phyloP scores from a whole-genome alignment of 2,888 invertebrate species.

The Matsumyia berberina region DNA sequence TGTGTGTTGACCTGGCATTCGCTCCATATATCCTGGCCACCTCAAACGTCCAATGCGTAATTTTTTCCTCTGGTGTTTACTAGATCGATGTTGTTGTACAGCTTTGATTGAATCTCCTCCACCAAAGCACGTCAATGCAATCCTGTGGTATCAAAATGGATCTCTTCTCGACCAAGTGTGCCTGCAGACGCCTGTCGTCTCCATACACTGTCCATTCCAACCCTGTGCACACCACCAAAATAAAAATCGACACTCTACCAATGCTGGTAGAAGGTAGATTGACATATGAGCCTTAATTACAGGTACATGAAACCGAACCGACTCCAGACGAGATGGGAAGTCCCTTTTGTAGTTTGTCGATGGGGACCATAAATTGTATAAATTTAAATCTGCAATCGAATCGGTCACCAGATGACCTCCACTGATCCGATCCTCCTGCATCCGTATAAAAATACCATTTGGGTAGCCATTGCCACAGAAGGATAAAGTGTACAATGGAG shows the following conservation, averaged over 20 bases:
- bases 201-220: neutral
- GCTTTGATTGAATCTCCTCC: too few relatives aligned
- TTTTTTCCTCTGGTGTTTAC: too few relatives aligned
- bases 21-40: too few relatives aligned
- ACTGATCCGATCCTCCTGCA: slow-evolving; percentile 36
- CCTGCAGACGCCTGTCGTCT: too few relatives aligned
- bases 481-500: too few relatives aligned
- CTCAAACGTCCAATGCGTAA: too few relatives aligned
- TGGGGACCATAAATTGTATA: slow-evolving; percentile 65
- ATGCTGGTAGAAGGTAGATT: slow-evolving; percentile 34
- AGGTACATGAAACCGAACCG: slow-evolving; percentile 43
- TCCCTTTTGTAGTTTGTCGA: slow-evolving; percentile 59
- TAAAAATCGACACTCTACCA: slow-evolving; percentile 10
- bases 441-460: slow-evolving; percentile 28
- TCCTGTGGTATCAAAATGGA: too few relatives aligned
- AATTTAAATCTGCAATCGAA: slow-evolving; percentile 69
- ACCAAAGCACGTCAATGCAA: too few relatives aligned
- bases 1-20: too few relatives aligned
- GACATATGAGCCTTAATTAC: slow-evolving; percentile 70
- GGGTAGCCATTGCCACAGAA: neutral
- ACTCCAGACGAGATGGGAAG: slow-evolving; percentile 24
- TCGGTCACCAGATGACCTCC: slow-evolving; percentile 55
- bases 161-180: too few relatives aligned
- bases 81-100: too few relatives aligned
- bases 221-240: neutral